Evolutionary conservation across 1,140 invertebrate genomes (phyloP).

Genomic region (Holotrichia oblita): DNA sequence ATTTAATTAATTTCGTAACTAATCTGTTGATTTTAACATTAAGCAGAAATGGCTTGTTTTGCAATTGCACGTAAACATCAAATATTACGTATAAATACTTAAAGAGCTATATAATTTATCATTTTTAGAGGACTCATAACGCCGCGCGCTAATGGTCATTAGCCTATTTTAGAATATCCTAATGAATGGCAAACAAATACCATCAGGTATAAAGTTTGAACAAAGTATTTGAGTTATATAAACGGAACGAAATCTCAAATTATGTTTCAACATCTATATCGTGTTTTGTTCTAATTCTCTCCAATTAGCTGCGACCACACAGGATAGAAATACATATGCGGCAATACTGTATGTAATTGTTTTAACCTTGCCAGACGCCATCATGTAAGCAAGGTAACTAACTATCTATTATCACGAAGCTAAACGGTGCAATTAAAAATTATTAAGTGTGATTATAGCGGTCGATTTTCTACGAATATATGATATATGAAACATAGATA

Average conservation of each 20-base stretch:
- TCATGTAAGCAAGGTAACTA: constrained; percentile 21
- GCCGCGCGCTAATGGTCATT: too few relatives aligned
- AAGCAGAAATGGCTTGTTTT: background rate
- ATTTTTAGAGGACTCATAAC: background rate
- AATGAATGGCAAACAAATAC: background rate
- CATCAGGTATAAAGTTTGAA: background rate
- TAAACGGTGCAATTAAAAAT: constrained; percentile 24
- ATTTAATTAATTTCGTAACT: background rate
- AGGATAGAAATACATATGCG: background rate
- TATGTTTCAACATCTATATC: constrained; percentile 3
- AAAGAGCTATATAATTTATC: too few relatives aligned
- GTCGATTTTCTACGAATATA: background rate
- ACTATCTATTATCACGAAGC: constrained; percentile 12
- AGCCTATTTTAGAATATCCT: background rate
- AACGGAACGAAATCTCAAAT: background rate
- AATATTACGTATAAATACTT: too few relatives aligned
- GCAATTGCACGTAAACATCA: too few relatives aligned
- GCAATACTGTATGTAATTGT: background rate
- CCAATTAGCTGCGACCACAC: constrained; percentile 22
- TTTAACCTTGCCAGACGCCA: constrained; percentile 10
- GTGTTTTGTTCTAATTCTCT: constrained; percentile 24
- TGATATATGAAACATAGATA: background rate
- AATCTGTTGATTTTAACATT: background rate
- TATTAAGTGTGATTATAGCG: constrained; percentile 19
- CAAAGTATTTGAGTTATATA: constrained; percentile 2